Evolutionary conservation across 2,888 invertebrate genomes (phyloP), one percentile per base, ranked within the genome.

Genomic region (Pseudococcus jackbeardsleyi): DNA sequence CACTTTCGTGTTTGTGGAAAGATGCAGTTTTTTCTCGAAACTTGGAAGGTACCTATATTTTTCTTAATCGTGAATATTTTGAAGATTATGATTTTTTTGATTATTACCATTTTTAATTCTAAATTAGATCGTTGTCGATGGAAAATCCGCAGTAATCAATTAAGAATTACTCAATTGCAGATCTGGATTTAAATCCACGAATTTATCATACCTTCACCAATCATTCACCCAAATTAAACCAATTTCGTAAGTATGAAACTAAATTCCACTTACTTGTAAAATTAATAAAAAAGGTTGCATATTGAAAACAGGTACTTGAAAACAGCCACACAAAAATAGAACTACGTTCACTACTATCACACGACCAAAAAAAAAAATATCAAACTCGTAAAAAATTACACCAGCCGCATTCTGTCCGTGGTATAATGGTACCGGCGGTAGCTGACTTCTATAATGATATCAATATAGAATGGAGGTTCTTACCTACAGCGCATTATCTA

Each of bases 381-480:
- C 42, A 42, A 79, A 79, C 42, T 59, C 5, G 42, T 79, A 42
- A 26, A 42, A 79, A 79, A 9, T 79, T 42, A 79, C 79, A 42
- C 79, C 22, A 79, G 79, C 79, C 79, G 79, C 79, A 79, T 79
- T 79, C 79, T 79, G 79, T 19, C 8, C 42, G 79, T 19, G 19
- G 19, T 79, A 42, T 79, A 42, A 79, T 79, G 72, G 26, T 79
- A 79, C 79, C 79, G 79, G 79, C 79, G 42, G 79, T 79, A 79
- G 79, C 79, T 79, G 46, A 42, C 79, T 79, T 79, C 59, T 59
- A n/a, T 79, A 79, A 79, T 79, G 42, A 79, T 79, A 33, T 42
- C 42, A 79, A 72, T 72, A 72, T 79, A 79, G 79, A 79, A 79
- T 79, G 42, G 79, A 79, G 42, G 42, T 79, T 79, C 79, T 79